Evolutionary conservation across 2,888 invertebrate species (phyloP), one percentile per base, ranked within the genome.

Genomic region (Megalurothrips usitatus): DNA sequence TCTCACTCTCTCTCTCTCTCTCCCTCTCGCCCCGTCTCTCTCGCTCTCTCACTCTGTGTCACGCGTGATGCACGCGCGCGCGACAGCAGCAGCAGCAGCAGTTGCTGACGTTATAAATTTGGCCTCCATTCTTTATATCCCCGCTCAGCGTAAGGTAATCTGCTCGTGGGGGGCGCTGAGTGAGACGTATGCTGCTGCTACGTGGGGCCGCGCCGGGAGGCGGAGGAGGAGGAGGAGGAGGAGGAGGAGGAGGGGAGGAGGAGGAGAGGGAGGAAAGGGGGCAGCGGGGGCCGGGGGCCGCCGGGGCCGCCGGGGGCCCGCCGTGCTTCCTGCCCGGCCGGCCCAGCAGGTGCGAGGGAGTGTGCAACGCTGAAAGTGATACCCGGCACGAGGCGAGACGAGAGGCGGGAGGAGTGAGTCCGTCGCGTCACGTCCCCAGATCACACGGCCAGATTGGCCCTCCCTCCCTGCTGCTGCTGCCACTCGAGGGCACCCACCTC

Each of bases 401-500:
- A 52, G 14, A 52, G 14, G 17, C 52, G 8, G 52, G 34, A 43
- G 34, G 34, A 43, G 34, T 43, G 34, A 43, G 34, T 43, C 34
- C 34, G 34, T 43, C 34, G 3, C 34, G 68, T 75, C 68, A 12
- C 68, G 26, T 26, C 68, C 58, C 58, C 68, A 75, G 68, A 75
- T 75, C 68, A 75, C 68, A 58, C 58, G 58, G 17, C 19, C 58
- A 75, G 68, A 75, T 75, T 75, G 68, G 68, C 68, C 68, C n/a
- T n/a, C n/a, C n/a, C n/a, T n/a, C n/a, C n/a, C n/a, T n/a, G n/a
- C n/a, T n/a, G n/a, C n/a, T n/a, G n/a, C n/a, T n/a, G n/a, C n/a
- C n/a, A n/a, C n/a, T n/a, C n/a, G n/a, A n/a, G n/a, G n/a, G n/a
- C n/a, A n/a, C n/a, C n/a, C n/a, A n/a, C n/a, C n/a, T 6, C 34